Evolutionary conservation across 2,113 vertebrate species (phyloP), one percentile per base, ranked within the genome.

Genomic region (Rallus limicola): DNA sequence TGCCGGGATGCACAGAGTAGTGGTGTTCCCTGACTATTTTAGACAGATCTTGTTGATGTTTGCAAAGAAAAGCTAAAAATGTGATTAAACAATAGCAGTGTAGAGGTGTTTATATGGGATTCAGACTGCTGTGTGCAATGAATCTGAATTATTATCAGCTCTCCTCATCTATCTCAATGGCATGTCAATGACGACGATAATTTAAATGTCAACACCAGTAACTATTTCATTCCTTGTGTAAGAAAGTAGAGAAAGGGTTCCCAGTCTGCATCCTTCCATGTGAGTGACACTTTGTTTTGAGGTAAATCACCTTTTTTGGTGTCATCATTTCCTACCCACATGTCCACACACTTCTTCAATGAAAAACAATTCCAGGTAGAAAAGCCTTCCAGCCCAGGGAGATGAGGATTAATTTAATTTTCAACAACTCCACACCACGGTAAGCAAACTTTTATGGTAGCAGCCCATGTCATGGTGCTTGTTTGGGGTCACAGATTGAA

Each of bases 131-230:
- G 46, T 42, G 50, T 83, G 90, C 40, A 70, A 52, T 42, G 71
- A 80, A 82, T 90, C 52, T 75, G 79, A 92, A 90, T 93, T 92
- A 86, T 86, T 82, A 83, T 82, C 10, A 29, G 67, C 68, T 92
- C 71, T 90, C 55, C 75, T 74, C 85, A 91, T 93, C 63, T 86
- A 70, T 82, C 71, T 93, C 85, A 88, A 82, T 74, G 89, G 67
- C 36, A 63, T 44, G 8, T 68, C 94, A 93, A 60, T 38, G 76
- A 68, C 64, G 72, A 92, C 8, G 36, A 92, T 64, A 86, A 96
- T 96, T 93, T 83, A 95, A 96, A 90, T 92, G 93, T 92, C 93
- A 96, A 64, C 90, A 81, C 40, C 4, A n/a, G 85, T 59, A 94
- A 70, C 76, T 90, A 25, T 88, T 92, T 92, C 40, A 77, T 63